Conservation (phyloP, 1,140 invertebrate genomes). For the Gyrodactylus bullatarudis region DNA sequence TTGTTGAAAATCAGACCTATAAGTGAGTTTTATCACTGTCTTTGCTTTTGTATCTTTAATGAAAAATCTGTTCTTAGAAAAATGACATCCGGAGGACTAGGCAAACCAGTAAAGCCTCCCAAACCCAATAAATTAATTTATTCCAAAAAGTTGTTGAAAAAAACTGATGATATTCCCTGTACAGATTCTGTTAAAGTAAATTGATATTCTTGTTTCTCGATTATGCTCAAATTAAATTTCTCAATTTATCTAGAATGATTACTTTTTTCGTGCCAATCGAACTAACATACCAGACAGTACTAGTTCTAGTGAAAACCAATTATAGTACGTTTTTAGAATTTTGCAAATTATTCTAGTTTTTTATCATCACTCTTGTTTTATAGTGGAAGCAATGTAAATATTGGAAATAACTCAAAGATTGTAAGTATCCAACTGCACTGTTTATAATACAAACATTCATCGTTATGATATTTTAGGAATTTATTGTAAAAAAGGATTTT, state of each 20-base stretch:
- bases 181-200: not conserved
- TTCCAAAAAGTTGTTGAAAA: not conserved
- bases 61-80: too few species aligned
- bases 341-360: too few species aligned
- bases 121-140: not conserved
- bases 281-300: not conserved
- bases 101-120: not conserved
- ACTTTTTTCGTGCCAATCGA: not conserved
- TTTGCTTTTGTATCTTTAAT: not conserved
- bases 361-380: too few species aligned
- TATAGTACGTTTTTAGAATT: too few species aligned
- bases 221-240: too few species aligned
- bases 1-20: not conserved
- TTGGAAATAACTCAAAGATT: too few species aligned
- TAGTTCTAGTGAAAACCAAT: too few species aligned
- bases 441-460: too few species aligned
- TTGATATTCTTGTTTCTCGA: not conserved
- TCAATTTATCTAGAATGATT: too few species aligned
- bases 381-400: too few species aligned
- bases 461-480: not conserved
- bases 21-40: not conserved
- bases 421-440: too few species aligned
- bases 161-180: not conserved
- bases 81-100: too few species aligned
- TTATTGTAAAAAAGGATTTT: not conserved